Conservation (phyloP, 2,797 vertebrate genomes). For the Falco peregrinus region DNA sequence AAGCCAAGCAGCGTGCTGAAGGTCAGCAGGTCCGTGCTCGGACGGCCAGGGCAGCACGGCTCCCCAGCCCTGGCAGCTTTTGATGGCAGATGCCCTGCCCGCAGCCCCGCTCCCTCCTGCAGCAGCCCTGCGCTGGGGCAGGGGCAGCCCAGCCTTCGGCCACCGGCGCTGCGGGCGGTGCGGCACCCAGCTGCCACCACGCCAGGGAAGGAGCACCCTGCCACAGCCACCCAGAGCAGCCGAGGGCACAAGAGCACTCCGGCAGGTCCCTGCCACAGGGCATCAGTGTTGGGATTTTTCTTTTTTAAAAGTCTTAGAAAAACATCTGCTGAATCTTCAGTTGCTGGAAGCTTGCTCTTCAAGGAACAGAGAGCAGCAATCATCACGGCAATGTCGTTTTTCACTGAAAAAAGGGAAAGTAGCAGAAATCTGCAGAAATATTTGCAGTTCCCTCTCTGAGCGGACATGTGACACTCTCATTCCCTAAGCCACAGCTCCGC, state of each 20-base stretch:
- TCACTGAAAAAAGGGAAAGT: not conserved
- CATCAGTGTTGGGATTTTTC: accelerated
- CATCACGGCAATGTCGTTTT: not conserved
- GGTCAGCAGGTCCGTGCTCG: not conserved
- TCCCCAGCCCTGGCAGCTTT: not conserved
- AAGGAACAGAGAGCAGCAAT: not conserved
- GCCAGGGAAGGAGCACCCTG: not conserved
- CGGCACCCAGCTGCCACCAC: not conserved
- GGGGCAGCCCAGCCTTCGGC: not conserved
- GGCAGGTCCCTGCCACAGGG: not conserved
- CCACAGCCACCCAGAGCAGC: not conserved
- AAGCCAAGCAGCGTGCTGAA: not conserved
- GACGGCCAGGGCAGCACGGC: not conserved
- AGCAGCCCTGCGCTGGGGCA: not conserved
- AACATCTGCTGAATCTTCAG: not conserved
- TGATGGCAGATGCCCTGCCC: not conserved
- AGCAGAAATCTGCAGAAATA: not conserved
- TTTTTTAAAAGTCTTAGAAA: not conserved
- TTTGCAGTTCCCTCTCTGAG: not conserved
- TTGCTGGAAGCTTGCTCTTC: not conserved
- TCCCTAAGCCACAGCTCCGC: not conserved
- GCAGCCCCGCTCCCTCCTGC: not conserved
- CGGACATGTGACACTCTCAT: accelerated
- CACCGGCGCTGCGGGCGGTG: not conserved
- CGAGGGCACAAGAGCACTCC: not conserved